Conservation (phyloP, 2,888 invertebrate genomes). For the Eristalis intricaria region DNA sequence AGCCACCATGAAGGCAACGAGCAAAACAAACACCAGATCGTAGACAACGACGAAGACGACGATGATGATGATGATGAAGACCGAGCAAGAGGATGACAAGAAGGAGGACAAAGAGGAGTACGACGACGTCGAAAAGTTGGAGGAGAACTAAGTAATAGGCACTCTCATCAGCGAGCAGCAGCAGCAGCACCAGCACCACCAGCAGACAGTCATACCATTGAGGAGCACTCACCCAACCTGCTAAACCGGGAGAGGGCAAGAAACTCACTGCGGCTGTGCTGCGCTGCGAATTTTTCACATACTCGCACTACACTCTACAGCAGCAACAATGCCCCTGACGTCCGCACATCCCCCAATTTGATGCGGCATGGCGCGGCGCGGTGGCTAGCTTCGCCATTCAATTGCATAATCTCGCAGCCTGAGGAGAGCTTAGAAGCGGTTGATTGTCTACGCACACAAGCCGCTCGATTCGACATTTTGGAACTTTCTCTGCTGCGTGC, state of each 20-base stretch:
- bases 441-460: no score
- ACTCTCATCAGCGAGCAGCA: not conserved
- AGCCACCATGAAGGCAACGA: not conserved
- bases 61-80: not conserved
- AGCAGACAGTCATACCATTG: slow-evolving; percentile 29
- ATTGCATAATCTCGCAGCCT: no score
- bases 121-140: not conserved
- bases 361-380: no score
- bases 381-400: no score
- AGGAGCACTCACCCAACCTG: slow-evolving; percentile 37
- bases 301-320: not conserved
- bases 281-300: slow-evolving; percentile 20
- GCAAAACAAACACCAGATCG: not conserved
- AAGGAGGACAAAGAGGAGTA: not conserved
- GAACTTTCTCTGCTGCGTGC: not conserved
- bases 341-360: slow-evolving; percentile 25
- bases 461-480: no score
- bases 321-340: slow-evolving; percentile 3
- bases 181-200: no score
- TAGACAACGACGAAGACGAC: not conserved
- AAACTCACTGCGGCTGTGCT: slow-evolving; percentile 10
- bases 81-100: not conserved
- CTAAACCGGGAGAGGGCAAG: slow-evolving; percentile 38
- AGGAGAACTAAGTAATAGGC: slow-evolving; percentile 18
- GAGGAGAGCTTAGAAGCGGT: no score